phyloP scores from a whole-genome alignment of 2,888 invertebrate species.

The Nomada lathburiana region DNA sequence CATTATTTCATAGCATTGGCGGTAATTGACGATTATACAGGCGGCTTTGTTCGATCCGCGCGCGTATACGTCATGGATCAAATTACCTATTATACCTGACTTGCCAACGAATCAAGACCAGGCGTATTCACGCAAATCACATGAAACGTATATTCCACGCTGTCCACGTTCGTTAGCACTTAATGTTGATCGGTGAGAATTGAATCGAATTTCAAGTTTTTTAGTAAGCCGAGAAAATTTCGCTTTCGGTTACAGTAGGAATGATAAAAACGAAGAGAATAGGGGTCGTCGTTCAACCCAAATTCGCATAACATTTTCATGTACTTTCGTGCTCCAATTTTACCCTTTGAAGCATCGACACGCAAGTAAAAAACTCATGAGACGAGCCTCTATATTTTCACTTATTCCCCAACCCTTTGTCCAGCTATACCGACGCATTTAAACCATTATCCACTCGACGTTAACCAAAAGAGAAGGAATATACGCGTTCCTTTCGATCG shows the following conservation, averaged over 20 bases:
- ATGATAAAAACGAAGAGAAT: background rate
- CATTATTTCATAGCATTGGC: conserved; percentile 73
- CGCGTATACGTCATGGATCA: conserved; percentile 74
- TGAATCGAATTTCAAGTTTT: background rate
- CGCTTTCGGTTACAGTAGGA: background rate
- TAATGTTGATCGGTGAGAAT: background rate
- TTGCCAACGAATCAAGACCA: conserved; percentile 65
- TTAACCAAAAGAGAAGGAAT: conserved; percentile 1
- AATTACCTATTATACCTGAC: conserved; percentile 79
- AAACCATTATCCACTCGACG: conserved; percentile 18
- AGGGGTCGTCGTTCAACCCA: conserved; percentile 2
- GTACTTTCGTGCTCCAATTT: conserved; percentile 26
- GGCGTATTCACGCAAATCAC: conserved; percentile 33
- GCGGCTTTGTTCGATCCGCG: conserved; percentile 58
- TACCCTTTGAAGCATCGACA: conserved; percentile 30
- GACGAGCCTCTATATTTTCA: conserved; percentile 23
- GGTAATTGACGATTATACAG: conserved; percentile 79
- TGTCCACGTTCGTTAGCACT: conserved; percentile 10
- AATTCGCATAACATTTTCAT: conserved; percentile 22
- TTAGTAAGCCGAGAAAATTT: background rate
- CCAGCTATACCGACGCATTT: background rate
- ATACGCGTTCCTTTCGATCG: background rate
- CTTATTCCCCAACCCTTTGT: conserved; percentile 20
- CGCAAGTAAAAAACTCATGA: conserved; percentile 20
- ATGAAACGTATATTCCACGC: conserved; percentile 11